Conservation (phyloP, 2,888 invertebrate species). For the Cyaniris semiargus region DNA sequence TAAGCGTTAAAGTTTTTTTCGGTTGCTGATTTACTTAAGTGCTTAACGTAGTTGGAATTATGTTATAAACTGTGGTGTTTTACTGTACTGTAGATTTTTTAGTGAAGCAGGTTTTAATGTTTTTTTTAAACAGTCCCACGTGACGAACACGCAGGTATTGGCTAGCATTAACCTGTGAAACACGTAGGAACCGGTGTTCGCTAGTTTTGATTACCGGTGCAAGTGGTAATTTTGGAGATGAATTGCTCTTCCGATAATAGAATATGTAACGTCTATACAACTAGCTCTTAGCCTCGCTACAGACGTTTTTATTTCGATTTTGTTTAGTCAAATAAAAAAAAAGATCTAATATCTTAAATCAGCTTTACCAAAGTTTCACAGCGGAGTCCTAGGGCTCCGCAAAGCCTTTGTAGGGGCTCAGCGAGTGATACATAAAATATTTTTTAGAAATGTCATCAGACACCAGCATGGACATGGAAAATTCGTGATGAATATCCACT, state of each 20-base stretch:
- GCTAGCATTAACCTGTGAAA: not conserved
- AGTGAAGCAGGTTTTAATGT: not conserved
- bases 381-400: too few relatives aligned
- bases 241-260: not conserved
- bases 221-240: not conserved
- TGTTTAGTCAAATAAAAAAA: too few relatives aligned
- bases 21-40: not conserved
- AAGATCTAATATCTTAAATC: too few relatives aligned
- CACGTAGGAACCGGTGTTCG: not conserved
- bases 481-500: too few relatives aligned
- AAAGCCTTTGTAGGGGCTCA: too few relatives aligned
- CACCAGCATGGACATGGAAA: too few relatives aligned
- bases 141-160: not conserved
- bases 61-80: not conserved
- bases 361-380: too few relatives aligned
- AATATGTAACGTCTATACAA: not conserved
- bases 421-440: too few relatives aligned
- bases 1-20: conserved; percentile 8
- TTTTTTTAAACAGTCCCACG: not conserved
- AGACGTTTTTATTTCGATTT: not conserved
- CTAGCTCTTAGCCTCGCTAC: not conserved
- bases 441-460: too few relatives aligned
- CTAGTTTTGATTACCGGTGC: not conserved
- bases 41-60: not conserved
- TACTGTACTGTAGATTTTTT: not conserved